Percentiles rank a stretch among this genome's conserved stretches.
These are phyloP conservation scores for Amblyraja radiata DNA, from an alignment of 2,797 vertebrate genomes.

Conservation along the genomic window DNA sequence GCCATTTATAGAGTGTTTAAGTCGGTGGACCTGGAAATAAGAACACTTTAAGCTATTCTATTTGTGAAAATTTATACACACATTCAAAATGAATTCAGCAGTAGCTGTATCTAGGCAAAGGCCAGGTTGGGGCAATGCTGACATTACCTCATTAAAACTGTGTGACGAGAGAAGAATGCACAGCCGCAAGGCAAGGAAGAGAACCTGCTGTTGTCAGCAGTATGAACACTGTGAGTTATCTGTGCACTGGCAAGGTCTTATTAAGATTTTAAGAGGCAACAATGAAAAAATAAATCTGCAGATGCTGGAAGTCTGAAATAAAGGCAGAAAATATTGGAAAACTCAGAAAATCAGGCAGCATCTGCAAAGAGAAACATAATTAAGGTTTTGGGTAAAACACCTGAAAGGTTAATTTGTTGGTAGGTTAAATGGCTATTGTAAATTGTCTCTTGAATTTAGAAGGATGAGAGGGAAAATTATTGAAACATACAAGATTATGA, in stretches of 20 bases:
- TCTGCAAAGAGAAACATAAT: too few relatives aligned
- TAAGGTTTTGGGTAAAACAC: too few relatives aligned
- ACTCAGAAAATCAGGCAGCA: too few relatives aligned
- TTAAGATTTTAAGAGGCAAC: not conserved
- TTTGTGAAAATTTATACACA: not conserved
- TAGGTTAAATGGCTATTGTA: too few relatives aligned
- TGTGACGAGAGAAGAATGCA: not conserved
- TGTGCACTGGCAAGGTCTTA: not conserved
- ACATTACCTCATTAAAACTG: slow-evolving; percentile 5
- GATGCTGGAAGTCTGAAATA: too few relatives aligned
- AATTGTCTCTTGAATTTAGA: too few relatives aligned
- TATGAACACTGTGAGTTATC: not conserved
- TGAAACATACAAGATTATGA: too few relatives aligned
- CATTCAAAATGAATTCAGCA: slow-evolving; percentile 3
- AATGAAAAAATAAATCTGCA: not conserved
- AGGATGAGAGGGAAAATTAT: too few relatives aligned
- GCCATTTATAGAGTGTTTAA: not conserved
- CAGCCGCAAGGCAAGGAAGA: not conserved
- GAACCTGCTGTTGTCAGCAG: not conserved
- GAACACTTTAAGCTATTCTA: not conserved
- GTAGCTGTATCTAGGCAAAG: not conserved
- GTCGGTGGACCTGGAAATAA: not conserved
- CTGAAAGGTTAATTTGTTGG: too few relatives aligned
- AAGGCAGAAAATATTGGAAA: too few relatives aligned
- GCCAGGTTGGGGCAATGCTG: not conserved